These are phyloP conservation scores for Ecliptopera silaceata DNA, from an alignment of 2,888 invertebrate species.

Conservation along the genomic window DNA sequence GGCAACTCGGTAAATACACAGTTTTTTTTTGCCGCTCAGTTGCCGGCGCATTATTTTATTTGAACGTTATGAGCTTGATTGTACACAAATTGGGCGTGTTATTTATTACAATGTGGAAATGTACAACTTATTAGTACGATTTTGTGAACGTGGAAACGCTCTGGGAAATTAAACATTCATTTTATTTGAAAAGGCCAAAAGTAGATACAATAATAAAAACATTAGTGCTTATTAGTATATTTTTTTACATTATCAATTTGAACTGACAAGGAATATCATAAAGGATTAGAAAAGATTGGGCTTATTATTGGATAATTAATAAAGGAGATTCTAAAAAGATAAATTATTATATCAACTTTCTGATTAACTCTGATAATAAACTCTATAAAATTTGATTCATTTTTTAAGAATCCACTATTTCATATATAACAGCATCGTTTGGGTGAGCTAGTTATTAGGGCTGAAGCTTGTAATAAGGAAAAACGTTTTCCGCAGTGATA, in stretches of 20 bases:
- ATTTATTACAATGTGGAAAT: conserved; percentile 23
- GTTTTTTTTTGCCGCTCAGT: conserved; percentile 49
- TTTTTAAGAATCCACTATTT: no score
- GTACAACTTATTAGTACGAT: background rate
- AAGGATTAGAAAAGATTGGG: no score
- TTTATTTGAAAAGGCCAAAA: no score
- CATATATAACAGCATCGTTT: conserved; percentile 47
- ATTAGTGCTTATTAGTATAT: no score
- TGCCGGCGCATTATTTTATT: conserved; percentile 48
- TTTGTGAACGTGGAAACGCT: background rate
- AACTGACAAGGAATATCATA: no score
- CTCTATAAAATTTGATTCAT: no score
- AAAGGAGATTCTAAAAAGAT: no score
- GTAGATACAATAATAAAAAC: no score
- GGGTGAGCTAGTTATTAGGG: conserved; percentile 57
- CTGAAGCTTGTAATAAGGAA: conserved; percentile 62
- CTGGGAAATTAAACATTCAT: background rate
- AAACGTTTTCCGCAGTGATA: conserved; percentile 58
- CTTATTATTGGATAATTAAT: no score
- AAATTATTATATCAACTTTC: no score
- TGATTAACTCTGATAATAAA: no score
- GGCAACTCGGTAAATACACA: conserved; percentile 54
- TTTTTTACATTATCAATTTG: no score
- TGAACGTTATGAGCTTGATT: conserved; percentile 43
- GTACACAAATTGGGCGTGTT: conserved; percentile 44